Evolutionary conservation across 1,140 invertebrate species (phyloP), one percentile per base, ranked within the genome.

Genomic region (Drosophila busckii): DNA sequence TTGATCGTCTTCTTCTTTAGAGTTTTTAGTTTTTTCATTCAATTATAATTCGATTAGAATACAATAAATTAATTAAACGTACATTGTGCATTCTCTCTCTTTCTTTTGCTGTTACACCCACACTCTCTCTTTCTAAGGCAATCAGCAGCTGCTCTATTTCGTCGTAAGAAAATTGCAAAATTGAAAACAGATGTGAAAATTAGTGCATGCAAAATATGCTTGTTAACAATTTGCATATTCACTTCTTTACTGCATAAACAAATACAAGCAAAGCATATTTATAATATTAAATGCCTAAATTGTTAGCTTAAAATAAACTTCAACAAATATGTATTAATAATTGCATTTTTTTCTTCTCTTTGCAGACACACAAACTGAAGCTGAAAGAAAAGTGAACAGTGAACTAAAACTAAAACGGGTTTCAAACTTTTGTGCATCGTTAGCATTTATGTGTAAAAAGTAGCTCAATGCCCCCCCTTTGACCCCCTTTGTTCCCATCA

Each of bases 371-470:
- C 29, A 40, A 50, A 61, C 22, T n/a, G n/a, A n/a, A 13, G 23
- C 17, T 13, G 25, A 9, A 22, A 38, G 2, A 37, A 19, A 8
- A 22, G 22, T 3, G 8, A 3, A 37, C 2, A 37, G 50, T 56
- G 44, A 25, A n/a, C n/a, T n/a, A 52, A 32, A 69, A 67, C 32
- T 54, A n/a, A 29, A 44, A 44, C 25, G 28, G 44, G 19, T 46
- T 34, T n/a, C n/a, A 5, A 41, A 12, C 13, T 12, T 29, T 50
- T 4, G 13, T 28, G 10, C 17, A 8, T 41, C 45, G 42, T 49
- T 50, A 20, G 31, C 44, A 38, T 55, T 52, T 28, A 42, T 52
- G 71, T 65, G 70, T 70, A 62, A 65, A 52, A 65, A 64, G 52
- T 65, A 7, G 13, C 23, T 46, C 23, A 48, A 52, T 31, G 19